Evolutionary conservation across 2,113 vertebrate genomes (phyloP), one percentile per base, ranked within the genome.

Genomic region (Platycercus adscitus): DNA sequence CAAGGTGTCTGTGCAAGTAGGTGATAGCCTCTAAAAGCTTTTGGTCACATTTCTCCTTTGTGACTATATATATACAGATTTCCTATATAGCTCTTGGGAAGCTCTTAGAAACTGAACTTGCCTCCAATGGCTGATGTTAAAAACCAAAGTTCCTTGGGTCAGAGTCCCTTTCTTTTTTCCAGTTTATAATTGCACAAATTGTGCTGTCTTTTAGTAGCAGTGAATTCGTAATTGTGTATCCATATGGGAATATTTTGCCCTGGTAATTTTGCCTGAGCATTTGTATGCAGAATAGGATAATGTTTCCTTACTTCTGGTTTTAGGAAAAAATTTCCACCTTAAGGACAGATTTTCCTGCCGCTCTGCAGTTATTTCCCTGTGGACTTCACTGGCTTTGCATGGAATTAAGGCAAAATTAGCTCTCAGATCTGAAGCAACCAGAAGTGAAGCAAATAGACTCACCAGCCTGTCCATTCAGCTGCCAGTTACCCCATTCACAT

Each of bases 401-500:
- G 46, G 33, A 37, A 63, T 55, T 64, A 37, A 76, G 28, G 18
- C 37, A 87, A 26, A 65, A 39, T 37, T 77, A 69, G 5, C 15
- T 37, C 11, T 91, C 5, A 61, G 25, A 77, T 91, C 61, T 52
- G 29, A 49, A 75, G 37, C 14, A 94, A 50, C 3, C 33, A n/a
- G 13, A 64, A 28, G 0, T 28, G 19, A 50, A 85, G 17, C 10
- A 55, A 81, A 68, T 21, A 11, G 33, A 18, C 29, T 39, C 0
- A 0, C 23, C 23, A 87, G 6, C 17, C 26, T 75, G 16, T 68
- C 28, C 13, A 33, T 91, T 81, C 14, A 14, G 17, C 20, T 61
- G 26, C 33, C 1, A 0, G 11, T 52, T 24, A 2, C 12, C 11
- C 53, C 44, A 14, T 28, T 4, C 41, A 8, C 28, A 4, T 3